A percentile compares a stretch with the other conserved stretches of the same genome.
phyloP scores from a whole-genome alignment of 2,797 vertebrate genomes.

The Clarias fuscus region DNA sequence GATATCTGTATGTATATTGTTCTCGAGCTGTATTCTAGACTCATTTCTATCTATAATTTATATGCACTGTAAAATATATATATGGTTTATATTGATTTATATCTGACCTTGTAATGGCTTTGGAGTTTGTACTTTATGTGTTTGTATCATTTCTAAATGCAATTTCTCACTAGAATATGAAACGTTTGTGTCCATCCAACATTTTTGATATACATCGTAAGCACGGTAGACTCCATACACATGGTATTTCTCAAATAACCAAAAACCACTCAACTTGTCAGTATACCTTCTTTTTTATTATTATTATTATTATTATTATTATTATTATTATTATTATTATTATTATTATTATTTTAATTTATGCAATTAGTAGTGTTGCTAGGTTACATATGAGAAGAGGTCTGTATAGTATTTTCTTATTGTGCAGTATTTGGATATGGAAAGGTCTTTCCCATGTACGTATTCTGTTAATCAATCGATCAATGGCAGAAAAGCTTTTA shows the following conservation, averaged over 20 bases:
- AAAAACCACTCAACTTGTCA: slow-evolving; percentile 9
- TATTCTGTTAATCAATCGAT: slow-evolving; percentile 24
- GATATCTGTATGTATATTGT: slow-evolving; percentile 47
- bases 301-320: not conserved
- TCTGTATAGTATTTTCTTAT: slow-evolving; percentile 40
- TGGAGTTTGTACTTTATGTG: slow-evolving; percentile 49
- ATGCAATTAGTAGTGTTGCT: slow-evolving; percentile 19
- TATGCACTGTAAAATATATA: slow-evolving; percentile 46
- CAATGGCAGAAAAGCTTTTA: slow-evolving; percentile 30
- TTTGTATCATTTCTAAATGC: slow-evolving; percentile 52
- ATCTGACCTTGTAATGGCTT: slow-evolving; percentile 48
- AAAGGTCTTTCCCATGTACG: slow-evolving; percentile 12
- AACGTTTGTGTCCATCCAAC: slow-evolving; percentile 16
- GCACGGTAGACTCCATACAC: slow-evolving; percentile 18
- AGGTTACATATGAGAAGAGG: slow-evolving; percentile 37
- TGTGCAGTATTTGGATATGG: slow-evolving; percentile 35
- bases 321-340: too few relatives aligned
- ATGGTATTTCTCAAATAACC: slow-evolving; percentile 14
- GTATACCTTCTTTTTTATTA: not conserved
- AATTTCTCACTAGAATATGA: slow-evolving; percentile 39
- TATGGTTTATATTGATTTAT: slow-evolving; percentile 57
- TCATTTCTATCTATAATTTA: slow-evolving; percentile 43
- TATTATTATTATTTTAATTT: not conserved
- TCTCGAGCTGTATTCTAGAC: slow-evolving; percentile 50
- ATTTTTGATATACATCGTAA: slow-evolving; percentile 34